Base-by-base conservation (phyloP, 2,888 invertebrate species). In the Pilophorus perplexus region DNA sequence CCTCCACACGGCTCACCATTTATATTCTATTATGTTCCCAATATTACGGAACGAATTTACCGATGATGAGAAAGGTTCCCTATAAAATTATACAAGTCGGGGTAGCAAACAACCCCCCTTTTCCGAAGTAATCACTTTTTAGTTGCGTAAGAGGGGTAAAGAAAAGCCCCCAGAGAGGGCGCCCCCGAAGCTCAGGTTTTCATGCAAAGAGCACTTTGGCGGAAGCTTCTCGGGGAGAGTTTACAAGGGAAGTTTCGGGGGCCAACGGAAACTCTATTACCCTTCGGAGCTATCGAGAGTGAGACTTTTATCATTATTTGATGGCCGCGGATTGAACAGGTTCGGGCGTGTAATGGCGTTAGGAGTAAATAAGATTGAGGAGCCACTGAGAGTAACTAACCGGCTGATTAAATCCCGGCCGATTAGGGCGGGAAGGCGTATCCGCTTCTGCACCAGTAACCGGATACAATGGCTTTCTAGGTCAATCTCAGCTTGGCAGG, bases 221-320 rank as follows among this genome's bases (percentile, higher is more conserved):
- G 6, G 14, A 28, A 50, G 33, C 6, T 6, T 6, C 33, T 33
- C 16, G 52, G 52, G 28, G 52, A 52, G 18, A 28, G 52, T 52
- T 52, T 52, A 25, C 52, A 12, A 52, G 28, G 3, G n/a, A 52
- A 52, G 52, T 52, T 52, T 25, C 18, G 52, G 6, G 52, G 52
- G 16, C 52, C 52, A 28, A 52, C 28, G 52, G 28, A 52, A 52
- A 52, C 52, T 28, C 14, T 52, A 28, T 52, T 52, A 52, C 27
- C 28, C 52, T 52, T 23, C 8, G 52, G 16, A 52, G 52, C 18
- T 52, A 52, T 52, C 52, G 52, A 14, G 16, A 52, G 52, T 52
- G 52, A 52, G 52, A 52, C 52, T 52, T 52, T 52, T 28, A 52
- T 52, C 52, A 52, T 52, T 28, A 52, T 52, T 52, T 52, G 52